Evolutionary conservation across 1,140 invertebrate genomes (phyloP).

Genomic region (Ganaspis sp.): DNA sequence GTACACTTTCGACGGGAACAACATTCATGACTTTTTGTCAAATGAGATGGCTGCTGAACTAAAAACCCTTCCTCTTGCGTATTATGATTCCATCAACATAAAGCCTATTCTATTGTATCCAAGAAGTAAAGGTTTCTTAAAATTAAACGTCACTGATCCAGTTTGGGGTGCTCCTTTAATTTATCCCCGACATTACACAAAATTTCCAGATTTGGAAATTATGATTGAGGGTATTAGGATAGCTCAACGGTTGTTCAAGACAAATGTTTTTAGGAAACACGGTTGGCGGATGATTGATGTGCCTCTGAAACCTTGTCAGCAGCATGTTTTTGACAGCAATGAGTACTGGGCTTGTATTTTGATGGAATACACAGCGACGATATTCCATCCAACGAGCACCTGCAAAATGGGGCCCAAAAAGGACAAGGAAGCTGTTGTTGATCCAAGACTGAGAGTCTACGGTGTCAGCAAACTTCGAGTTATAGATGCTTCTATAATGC

Average conservation of each 20-base stretch:
- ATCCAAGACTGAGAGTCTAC: conserved; percentile 82
- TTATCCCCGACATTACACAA: conserved; percentile 78
- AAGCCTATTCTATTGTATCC: conserved; percentile 72
- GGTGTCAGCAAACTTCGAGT: conserved; percentile 84
- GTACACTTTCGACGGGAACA: conserved; percentile 78
- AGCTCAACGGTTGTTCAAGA: conserved; percentile 53
- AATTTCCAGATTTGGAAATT: conserved; percentile 70
- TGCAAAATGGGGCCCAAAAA: conserved; percentile 85
- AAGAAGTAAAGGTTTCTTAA: conserved; percentile 75
- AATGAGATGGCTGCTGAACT: conserved; percentile 50
- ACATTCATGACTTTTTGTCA: conserved; percentile 65
- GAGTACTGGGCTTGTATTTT: conserved; percentile 82
- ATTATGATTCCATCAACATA: conserved; percentile 70
- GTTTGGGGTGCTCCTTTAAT: conserved; percentile 78
- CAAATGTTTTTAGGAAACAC: conserved; percentile 54
- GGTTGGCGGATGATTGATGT: conserved; percentile 53
- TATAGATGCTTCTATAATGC: conserved; percentile 89
- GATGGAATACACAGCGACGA: conserved; percentile 78
- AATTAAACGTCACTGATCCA: conserved; percentile 77
- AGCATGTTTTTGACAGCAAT: conserved; percentile 73
- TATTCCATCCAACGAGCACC: conserved; percentile 85
- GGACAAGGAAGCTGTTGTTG: conserved; percentile 81
- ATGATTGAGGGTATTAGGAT: conserved; percentile 73
- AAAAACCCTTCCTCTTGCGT: conserved; percentile 60
- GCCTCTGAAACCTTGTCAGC: conserved; percentile 62